Conservation (phyloP, 2,113 vertebrate genomes). For the Varanus komodoensis region DNA sequence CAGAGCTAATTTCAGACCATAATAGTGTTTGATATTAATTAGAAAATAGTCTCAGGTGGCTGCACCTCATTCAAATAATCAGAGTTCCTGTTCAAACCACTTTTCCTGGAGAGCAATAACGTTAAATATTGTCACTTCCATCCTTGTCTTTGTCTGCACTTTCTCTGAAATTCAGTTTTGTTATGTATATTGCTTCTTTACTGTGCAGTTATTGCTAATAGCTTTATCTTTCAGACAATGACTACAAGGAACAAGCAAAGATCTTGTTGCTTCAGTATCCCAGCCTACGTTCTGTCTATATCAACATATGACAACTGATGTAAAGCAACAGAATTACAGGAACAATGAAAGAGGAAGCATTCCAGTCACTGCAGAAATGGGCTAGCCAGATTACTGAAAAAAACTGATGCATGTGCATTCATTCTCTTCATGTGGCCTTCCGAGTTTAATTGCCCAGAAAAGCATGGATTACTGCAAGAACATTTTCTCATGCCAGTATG, state of each 20-base stretch:
- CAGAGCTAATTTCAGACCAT: background rate
- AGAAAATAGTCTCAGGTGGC: background rate
- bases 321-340: background rate
- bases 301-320: accelerated
- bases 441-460: background rate
- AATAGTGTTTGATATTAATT: background rate
- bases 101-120: background rate
- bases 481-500: background rate
- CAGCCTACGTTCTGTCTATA: background rate
- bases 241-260: background rate
- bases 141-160: too few species aligned
- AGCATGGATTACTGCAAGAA: background rate
- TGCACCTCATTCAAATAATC: background rate
- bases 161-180: background rate
- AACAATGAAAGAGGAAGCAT: conserved; percentile 1
- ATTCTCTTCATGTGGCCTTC: background rate
- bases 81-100: background rate
- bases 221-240: background rate
- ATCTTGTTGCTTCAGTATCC: background rate
- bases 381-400: background rate
- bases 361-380: background rate
- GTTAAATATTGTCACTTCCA: background rate
- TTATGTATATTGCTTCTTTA: background rate
- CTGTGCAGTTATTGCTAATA: background rate
- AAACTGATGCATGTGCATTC: background rate